Evolutionary conservation across 2,797 vertebrate genomes (phyloP).

Genomic region (Chelidonichthys spinosus): DNA sequence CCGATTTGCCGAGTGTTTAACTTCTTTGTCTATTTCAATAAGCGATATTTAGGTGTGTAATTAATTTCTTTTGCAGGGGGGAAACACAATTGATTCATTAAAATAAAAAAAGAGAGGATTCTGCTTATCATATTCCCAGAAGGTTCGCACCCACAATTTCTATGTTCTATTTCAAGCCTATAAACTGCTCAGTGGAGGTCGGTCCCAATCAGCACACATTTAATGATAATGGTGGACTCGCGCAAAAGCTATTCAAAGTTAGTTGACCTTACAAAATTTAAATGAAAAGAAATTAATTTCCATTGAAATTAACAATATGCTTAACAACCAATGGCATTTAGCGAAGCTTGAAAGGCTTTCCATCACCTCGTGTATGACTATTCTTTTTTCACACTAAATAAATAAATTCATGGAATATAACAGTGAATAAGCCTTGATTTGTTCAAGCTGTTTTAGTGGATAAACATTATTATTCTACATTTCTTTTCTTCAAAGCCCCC

Average conservation of each 20-base stretch:
- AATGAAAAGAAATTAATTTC: conserved; percentile 85
- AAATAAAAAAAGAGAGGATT: conserved; percentile 74
- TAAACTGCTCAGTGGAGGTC: conserved; percentile 78
- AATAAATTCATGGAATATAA: conserved; percentile 27
- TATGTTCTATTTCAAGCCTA: conserved; percentile 80
- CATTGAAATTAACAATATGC: conserved; percentile 83
- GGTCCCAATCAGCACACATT: conserved; percentile 82
- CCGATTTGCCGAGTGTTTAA: conserved; percentile 79
- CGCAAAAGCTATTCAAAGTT: conserved; percentile 81
- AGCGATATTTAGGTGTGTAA: conserved; percentile 84
- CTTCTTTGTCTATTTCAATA: conserved; percentile 83
- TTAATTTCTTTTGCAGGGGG: conserved; percentile 82
- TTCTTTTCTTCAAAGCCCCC: conserved; percentile 4
- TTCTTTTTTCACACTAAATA: conserved; percentile 28
- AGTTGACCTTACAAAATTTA: conserved; percentile 84
- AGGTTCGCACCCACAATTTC: conserved; percentile 82
- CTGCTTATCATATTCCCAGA: conserved; percentile 81
- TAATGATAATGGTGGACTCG: conserved; percentile 81
- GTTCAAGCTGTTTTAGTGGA: conserved; percentile 15
- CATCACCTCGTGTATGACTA: conserved; percentile 49
- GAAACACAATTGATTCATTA: conserved; percentile 88
- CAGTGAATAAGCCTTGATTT: conserved; percentile 37
- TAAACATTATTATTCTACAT: conserved; percentile 29
- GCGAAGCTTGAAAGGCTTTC: conserved; percentile 72
- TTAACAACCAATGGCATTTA: conserved; percentile 72